Evolutionary conservation across 2,888 invertebrate species (phyloP), one percentile per base, ranked within the genome.

Genomic region (Cryptocephalus primarius): DNA sequence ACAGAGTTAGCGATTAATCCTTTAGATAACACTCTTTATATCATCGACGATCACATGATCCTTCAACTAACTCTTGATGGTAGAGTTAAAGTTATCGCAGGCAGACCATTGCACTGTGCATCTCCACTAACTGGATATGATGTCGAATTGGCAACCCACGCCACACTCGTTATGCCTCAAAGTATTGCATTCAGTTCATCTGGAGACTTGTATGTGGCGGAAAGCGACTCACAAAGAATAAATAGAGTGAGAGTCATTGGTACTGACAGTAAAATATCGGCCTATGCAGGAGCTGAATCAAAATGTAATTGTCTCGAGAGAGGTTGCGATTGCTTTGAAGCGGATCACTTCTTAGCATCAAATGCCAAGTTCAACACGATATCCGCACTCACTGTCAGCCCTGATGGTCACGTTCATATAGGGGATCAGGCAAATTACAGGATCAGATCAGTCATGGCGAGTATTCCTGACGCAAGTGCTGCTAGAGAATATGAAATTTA

Each of bases 21-120:
- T 0, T 72, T 95, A 45, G 95, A 96, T 66, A 92, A 94, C 67
- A 88, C 91, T 0, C 73, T 99, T 32, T 92, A 96, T 66, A 91
- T 99, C 56, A 89, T 97, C 43, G 97, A 97, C 62, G 92, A 93
- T 63, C 94, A 94, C 64, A 91, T 94, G 87, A 88, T 91, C 43
- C 74, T 95, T 10, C 88, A 93, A 64, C 76, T 95, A 72, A 93
- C 94, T 1, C 83, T 87, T 0, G 93, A 94, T 68, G 88, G 91
- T 10, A 76, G 92, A 47, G 88, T 94, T 0, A 88, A 92, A 59
- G 90, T 95, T 0, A 85, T 95, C 11, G 95, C 94, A 4, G 96
- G 96, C 8, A 79, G 91, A 44, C 94, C 95, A 0, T 74, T 93
- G 1, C 94, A 95, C 64, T 97, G 96, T 62, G 88, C 88, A 8